phyloP scores from a whole-genome alignment of 2,888 invertebrate genomes.

The Tupiocoris notatus region DNA sequence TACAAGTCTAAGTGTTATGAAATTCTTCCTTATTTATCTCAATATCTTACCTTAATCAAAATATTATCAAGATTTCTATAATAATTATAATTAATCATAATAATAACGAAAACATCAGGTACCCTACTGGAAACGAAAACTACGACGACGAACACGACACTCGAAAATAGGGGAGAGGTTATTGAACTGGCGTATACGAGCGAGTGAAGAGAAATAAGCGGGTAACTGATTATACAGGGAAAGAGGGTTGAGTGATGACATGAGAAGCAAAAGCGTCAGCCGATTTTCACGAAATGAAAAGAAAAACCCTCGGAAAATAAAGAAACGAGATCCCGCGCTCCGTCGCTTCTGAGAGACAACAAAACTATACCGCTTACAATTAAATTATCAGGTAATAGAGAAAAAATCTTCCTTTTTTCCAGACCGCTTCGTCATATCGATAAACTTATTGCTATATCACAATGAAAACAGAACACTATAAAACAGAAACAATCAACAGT shows the following conservation, averaged over 20 bases:
- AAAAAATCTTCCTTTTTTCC: slow-evolving; percentile 8
- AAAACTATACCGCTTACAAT: no score
- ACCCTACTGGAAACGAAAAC: slow-evolving; percentile 40
- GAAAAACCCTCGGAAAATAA: slow-evolving; percentile 24
- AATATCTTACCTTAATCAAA: background rate
- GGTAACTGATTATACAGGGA: background rate
- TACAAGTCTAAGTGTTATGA: background rate
- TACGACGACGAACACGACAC: slow-evolving; percentile 19
- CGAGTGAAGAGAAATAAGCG: slow-evolving; percentile 22
- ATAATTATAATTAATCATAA: slow-evolving; percentile 41
- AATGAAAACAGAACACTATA: slow-evolving; percentile 46
- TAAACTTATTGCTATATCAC: slow-evolving; percentile 49
- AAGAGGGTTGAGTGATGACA: slow-evolving; percentile 33
- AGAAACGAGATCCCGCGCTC: slow-evolving; percentile 38
- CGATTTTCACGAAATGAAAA: slow-evolving; percentile 33
- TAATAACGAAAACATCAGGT: slow-evolving; percentile 45
- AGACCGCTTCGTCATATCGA: slow-evolving; percentile 42
- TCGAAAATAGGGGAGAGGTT: slow-evolving; percentile 3
- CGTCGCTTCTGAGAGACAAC: no score
- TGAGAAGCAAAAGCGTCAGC: slow-evolving; percentile 11
- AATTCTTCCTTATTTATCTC: background rate
- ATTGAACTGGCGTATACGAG: slow-evolving; percentile 25
- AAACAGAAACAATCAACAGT: slow-evolving; percentile 48
- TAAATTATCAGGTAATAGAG: no score
- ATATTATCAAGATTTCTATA: background rate